Conservation (phyloP, 2,888 invertebrate species). For the Spialia ferax region DNA sequence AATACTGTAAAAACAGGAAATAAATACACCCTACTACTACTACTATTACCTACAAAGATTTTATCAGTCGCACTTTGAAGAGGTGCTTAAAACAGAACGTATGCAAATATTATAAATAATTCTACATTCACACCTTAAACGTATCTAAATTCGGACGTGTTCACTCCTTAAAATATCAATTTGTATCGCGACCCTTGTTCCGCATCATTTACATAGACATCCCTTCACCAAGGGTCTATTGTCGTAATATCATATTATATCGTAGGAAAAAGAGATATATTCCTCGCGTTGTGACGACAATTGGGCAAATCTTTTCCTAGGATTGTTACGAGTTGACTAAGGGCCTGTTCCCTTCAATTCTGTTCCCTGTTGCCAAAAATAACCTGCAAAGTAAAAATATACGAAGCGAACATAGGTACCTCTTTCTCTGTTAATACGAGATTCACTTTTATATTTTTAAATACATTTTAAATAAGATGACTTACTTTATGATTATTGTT, state of each 20-base stretch:
- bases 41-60: no score
- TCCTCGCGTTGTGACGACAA: conserved; percentile 10
- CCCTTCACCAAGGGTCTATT: conserved; percentile 18
- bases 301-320: conserved; percentile 15
- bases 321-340: neutral
- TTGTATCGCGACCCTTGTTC: conserved; percentile 26
- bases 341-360: neutral
- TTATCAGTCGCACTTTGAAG: no score
- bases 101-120: neutral
- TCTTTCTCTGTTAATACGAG: no score
- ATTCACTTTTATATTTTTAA: no score
- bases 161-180: conserved; percentile 6
- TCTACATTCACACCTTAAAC: neutral
- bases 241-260: conserved; percentile 25
- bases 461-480: no score
- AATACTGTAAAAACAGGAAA: no score
- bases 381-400: no score
- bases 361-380: no score
- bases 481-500: no score
- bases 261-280: conserved; percentile 14
- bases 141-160: neutral
- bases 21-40: no score
- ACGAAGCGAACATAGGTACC: no score
- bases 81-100: no score
- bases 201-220: conserved; percentile 29